phyloP scores from a whole-genome alignment of 2,797 vertebrate species.

The Pipistrellus pipistrellus region DNA sequence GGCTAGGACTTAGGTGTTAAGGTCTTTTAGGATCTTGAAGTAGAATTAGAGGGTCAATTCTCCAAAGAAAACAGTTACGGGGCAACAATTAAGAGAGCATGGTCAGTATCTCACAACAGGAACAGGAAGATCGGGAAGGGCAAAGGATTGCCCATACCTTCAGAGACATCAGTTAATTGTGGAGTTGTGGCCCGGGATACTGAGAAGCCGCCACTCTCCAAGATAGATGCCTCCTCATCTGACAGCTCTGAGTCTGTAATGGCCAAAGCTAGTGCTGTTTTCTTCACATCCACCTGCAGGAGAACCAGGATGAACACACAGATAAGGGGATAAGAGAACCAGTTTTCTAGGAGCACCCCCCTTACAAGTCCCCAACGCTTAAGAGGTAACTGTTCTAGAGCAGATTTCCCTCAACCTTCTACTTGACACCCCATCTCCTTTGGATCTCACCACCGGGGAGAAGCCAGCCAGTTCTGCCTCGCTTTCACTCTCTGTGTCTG shows the following conservation, averaged over 20 bases:
- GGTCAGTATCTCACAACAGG: not conserved
- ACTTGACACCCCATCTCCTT: not conserved
- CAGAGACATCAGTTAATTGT: slow-evolving; percentile 95
- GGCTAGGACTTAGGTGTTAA: not conserved
- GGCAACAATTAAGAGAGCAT: not conserved
- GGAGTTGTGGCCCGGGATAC: slow-evolving; percentile 98
- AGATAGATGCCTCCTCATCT: slow-evolving; percentile 97
- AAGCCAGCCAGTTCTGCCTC: slow-evolving; percentile 98
- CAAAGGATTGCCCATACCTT: slow-evolving; percentile 90
- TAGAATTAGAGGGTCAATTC: not conserved
- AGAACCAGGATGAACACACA: slow-evolving; percentile 52
- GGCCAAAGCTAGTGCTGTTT: slow-evolving; percentile 97
- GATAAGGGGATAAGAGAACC: not conserved
- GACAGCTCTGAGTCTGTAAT: slow-evolving; percentile 99
- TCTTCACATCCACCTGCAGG: slow-evolving; percentile 96
- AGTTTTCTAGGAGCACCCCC: not conserved
- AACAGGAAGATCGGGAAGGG: not conserved
- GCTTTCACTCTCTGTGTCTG: slow-evolving; percentile 98
- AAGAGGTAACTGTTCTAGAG: not conserved
- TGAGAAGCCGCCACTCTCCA: slow-evolving; percentile 98
- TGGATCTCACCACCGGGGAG: slow-evolving; percentile 92
- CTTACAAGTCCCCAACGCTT: not conserved
- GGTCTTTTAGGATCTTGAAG: not conserved
- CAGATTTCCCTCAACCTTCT: not conserved
- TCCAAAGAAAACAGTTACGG: not conserved